Base-by-base conservation (phyloP, 1,140 invertebrate species). In the Octopus sinensis region DNA sequence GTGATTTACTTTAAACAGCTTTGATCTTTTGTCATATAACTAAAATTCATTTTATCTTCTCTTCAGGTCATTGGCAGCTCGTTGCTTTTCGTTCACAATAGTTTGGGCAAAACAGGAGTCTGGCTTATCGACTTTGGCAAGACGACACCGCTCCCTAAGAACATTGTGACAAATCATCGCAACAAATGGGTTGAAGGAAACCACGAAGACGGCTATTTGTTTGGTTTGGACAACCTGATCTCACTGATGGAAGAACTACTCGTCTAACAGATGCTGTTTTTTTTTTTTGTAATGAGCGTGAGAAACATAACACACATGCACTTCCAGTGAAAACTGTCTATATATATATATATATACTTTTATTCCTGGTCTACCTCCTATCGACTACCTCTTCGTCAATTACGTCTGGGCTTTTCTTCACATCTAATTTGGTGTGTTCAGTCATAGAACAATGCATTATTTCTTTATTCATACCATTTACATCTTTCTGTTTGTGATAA, bases 91-190 rank as follows among this genome's bases (percentile, higher is more conserved):
- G 96, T 99, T 7, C 97, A 98, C 91, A 97, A 99, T 89, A 92
- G 94, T 23, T 93, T 93, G 80, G 94, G 94, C 86, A 83, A 86
- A 54, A 96, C 96, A 6, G 95, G 94, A 82, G 93, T 98, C 13
- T 99, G 97, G 97, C 94, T 99, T 92, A 99, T 99, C 80, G 98
- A 99, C 91, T 99, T 99, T 91, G 98, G 97, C 9, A 99, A 99
- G 91, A 98, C 96, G 4, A 93, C 96, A 77, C 93, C 93, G 17
- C 91, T 99, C 76, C 96, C 96, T 4, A 92, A 93, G 3, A 92
- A 94, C 80, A 88, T 95, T 76, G 92, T 88, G 78, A 95, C 98
- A 80, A 93, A 94, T 82, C 98, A 99, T 89, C 93, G 94, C 80
- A 93, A 93, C 9, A 93, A 94, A 71, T 99, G 97, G 98, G 93